Percentiles rank a stretch among this genome's conserved stretches.
Conservation (phyloP, 2,113 vertebrate species). For the Anseranas semipalmata region DNA sequence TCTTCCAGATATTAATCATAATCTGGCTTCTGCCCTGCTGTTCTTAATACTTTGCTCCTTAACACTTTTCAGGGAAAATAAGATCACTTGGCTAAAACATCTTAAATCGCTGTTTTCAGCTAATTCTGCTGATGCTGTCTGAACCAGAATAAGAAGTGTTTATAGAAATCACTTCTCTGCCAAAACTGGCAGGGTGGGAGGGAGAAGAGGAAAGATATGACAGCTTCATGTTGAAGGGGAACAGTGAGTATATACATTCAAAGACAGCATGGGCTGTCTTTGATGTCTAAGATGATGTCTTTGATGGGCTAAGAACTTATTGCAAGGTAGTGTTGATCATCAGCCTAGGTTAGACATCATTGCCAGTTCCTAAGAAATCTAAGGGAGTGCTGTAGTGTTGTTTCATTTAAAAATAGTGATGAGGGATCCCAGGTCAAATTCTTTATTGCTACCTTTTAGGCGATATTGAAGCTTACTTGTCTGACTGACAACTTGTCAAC, state of each 20-base stretch:
- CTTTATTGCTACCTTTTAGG: neutral
- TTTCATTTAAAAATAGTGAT: neutral
- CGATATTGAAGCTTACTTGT: neutral
- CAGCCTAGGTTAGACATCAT: neutral
- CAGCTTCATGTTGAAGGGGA: neutral
- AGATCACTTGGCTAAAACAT: neutral
- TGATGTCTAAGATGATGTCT: too few species aligned
- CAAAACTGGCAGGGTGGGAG: neutral
- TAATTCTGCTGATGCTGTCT: neutral
- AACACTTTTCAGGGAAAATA: neutral
- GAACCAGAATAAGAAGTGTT: neutral
- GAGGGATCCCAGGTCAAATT: neutral
- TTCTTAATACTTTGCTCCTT: neutral
- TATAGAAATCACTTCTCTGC: neutral
- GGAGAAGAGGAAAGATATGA: neutral
- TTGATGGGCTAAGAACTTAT: fast-evolving
- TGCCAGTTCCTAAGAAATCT: neutral
- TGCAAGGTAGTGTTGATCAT: fast-evolving
- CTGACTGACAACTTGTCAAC: neutral
- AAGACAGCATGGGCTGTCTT: too few species aligned
- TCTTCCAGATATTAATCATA: neutral
- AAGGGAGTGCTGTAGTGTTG: neutral
- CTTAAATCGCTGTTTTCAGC: neutral
- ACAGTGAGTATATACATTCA: neutral
- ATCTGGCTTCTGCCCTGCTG: neutral